Evolutionary conservation across 2,797 vertebrate species (phyloP).

Genomic region (Hirundo rustica): DNA sequence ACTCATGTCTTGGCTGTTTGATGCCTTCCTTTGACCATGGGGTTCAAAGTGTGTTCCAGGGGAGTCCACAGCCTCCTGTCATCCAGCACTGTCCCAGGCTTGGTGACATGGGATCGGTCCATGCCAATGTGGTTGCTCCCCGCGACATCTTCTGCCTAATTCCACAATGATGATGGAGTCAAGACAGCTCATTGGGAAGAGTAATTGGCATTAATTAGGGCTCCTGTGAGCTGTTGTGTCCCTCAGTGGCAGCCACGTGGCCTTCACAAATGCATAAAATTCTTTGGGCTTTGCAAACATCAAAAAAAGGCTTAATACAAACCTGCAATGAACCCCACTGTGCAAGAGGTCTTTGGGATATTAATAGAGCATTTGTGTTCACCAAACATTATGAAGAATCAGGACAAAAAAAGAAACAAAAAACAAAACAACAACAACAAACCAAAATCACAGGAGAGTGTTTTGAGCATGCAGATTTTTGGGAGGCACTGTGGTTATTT

Average conservation of each 20-base stretch:
- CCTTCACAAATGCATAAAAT: not conserved
- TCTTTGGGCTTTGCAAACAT: not conserved
- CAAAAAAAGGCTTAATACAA: not conserved
- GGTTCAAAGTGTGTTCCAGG: fast-evolving
- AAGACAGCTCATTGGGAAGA: not conserved
- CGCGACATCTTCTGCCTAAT: not conserved
- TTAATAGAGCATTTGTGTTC: not conserved
- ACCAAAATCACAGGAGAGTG: not conserved
- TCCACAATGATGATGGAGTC: fast-evolving
- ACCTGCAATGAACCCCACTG: not conserved
- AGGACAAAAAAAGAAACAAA: not conserved
- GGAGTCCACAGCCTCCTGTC: not conserved
- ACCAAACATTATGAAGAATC: not conserved
- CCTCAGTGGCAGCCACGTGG: not conserved
- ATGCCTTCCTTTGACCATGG: not conserved
- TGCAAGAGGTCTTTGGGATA: not conserved
- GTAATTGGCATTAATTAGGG: not conserved
- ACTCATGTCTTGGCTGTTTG: not conserved
- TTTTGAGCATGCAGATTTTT: not conserved
- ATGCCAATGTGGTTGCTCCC: fast-evolving
- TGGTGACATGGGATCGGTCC: not conserved
- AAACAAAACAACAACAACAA: too few relatives aligned
- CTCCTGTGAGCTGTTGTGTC: not conserved
- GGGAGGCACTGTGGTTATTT: not conserved
- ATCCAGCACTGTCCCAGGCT: not conserved